Base-by-base conservation (phyloP, 2,797 vertebrate species). In the Thunnus albacares region DNA sequence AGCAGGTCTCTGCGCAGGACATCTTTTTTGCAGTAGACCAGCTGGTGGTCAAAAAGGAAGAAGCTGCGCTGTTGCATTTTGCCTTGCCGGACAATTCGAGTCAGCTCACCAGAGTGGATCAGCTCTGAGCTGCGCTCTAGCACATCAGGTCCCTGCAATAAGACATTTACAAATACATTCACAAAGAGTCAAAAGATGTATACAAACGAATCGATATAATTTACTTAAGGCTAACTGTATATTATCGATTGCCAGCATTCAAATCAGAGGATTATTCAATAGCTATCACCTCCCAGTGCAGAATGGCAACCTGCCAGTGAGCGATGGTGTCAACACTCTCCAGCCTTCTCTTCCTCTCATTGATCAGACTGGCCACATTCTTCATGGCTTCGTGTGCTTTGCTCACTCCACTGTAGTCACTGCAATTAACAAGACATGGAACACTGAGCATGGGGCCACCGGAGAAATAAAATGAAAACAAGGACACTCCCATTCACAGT, bases 1-100 rank as follows among this genome's bases (percentile, higher is more conserved):
- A 99, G 94, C 83, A 99, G 95, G 90, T 99, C 98, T 77, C 98
- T 94, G 61, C 98, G 96, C 90, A 99, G 94, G 59, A 99, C 91
- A 66, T 99, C 98, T 86, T 99, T 99, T 90, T 98, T 99, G 89
- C 98, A 99, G 91, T 97, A 97, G 49, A 99, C 96, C 77, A 99
- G 90, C 90, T 99, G 98, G 91, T 99, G 98, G 94, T 99, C 98
- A 47, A 99, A 99, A 62, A 99, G 96, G 93, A 99, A 99, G 95
- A 97, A 98, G 69, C 95, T 97, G 89, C 98, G 97, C 89, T 98
- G 98, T 87, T 99, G 98, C 83, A 95, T 97, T 93, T 96, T 98
- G 77, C 98, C 97, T 55, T 98, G 97, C 71, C 95, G 96, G 17
- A 97, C 92, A 67, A 97, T 73, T 73, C 94, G 97, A 49, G 95